Evolutionary conservation across 2,888 invertebrate genomes (phyloP).

Genomic region (Nipponacmea schrenckii): DNA sequence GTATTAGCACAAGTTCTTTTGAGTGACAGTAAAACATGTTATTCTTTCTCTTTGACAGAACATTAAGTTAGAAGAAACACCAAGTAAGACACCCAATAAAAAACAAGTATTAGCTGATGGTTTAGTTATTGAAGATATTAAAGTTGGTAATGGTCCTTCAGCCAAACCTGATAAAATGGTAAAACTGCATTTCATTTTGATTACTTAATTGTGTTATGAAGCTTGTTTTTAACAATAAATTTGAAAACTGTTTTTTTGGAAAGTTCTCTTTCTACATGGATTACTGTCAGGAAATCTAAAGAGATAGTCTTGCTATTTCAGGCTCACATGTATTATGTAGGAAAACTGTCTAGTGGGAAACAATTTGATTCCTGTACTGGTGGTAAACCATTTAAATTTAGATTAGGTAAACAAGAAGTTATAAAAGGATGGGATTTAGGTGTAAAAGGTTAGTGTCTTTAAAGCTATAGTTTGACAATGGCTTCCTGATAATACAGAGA

Average conservation of each 20-base stretch:
- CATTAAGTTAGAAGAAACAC: not conserved
- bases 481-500: no score
- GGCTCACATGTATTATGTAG: slow-evolving; percentile 84
- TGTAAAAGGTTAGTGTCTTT: slow-evolving; percentile 72
- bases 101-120: slow-evolving; percentile 75
- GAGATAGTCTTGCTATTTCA: slow-evolving; percentile 40
- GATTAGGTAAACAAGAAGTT: slow-evolving; percentile 85
- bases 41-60: not conserved
- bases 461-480: no score
- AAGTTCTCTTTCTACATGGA: not conserved
- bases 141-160: slow-evolving; percentile 80
- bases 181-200: slow-evolving; percentile 17
- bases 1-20: no score
- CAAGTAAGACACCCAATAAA: slow-evolving; percentile 35
- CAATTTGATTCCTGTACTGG: slow-evolving; percentile 82
- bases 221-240: not conserved
- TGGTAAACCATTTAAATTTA: slow-evolving; percentile 87
- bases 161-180: slow-evolving; percentile 82
- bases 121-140: slow-evolving; percentile 82
- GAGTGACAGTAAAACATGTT: no score
- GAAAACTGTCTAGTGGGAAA: slow-evolving; percentile 83
- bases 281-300: not conserved
- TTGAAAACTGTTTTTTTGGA: not conserved
- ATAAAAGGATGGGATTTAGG: slow-evolving; percentile 93
- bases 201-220: not conserved